Percentiles rank a stretch among this genome's conserved stretches.
These are phyloP conservation scores for Zelostemma sp. DNA, from an alignment of 1,140 invertebrate species.

Conservation along the genomic window DNA sequence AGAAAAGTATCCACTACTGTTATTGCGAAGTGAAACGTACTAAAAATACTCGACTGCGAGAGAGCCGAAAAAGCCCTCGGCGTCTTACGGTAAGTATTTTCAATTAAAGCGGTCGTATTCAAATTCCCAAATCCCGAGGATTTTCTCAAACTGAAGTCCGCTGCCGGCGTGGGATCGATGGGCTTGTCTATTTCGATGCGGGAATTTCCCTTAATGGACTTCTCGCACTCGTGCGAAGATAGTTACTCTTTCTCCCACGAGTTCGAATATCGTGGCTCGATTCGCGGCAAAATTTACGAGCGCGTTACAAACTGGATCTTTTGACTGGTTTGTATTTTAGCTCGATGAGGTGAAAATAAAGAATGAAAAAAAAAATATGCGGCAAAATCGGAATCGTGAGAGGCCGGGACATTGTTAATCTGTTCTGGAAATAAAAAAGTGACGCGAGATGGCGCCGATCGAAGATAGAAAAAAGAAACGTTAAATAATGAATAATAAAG, in stretches of 20 bases:
- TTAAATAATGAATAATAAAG: conserved; percentile 17
- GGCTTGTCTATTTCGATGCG: conserved; percentile 35
- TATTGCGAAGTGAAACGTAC: conserved; percentile 34
- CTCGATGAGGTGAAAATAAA: too few relatives aligned
- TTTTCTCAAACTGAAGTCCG: conserved; percentile 31
- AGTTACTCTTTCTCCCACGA: conserved; percentile 23
- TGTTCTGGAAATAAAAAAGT: too few relatives aligned
- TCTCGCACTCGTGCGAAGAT: conserved; percentile 21
- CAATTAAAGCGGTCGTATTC: conserved; percentile 29
- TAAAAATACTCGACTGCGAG: conserved; percentile 33
- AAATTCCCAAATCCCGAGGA: conserved; percentile 32
- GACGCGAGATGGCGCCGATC: too few relatives aligned
- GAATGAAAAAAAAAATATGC: too few relatives aligned
- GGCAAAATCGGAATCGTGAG: too few relatives aligned
- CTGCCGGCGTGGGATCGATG: conserved; percentile 30
- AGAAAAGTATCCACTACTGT: conserved; percentile 38
- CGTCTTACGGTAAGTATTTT: conserved; percentile 12
- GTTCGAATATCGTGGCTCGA: conserved; percentile 35
- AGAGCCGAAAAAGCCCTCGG: conserved; percentile 17
- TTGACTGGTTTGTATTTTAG: conserved; percentile 36
- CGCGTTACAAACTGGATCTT: conserved; percentile 33
- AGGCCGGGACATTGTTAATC: too few relatives aligned
- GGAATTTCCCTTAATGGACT: conserved; percentile 35
- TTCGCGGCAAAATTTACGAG: conserved; percentile 43
- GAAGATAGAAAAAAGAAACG: too few relatives aligned